phyloP scores from a whole-genome alignment of 2,888 invertebrate genomes.

The Melinaea marsaeus region DNA sequence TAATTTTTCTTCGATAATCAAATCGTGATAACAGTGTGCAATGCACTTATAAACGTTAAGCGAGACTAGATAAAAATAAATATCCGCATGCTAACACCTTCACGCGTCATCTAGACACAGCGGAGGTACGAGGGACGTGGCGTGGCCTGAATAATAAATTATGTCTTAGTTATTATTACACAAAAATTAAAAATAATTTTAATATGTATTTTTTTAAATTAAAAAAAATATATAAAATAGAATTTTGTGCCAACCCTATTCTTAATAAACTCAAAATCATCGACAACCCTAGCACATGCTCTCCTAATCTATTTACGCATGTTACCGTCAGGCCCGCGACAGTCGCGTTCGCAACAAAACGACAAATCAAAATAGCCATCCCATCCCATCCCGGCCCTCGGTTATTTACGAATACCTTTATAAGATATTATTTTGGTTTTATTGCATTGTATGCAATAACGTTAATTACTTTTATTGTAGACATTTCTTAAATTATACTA shows the following conservation, averaged over 20 bases:
- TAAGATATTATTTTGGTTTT: constrained; percentile 11
- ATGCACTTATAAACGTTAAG: constrained; percentile 46
- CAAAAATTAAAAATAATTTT: too few relatives aligned
- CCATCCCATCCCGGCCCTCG: constrained; percentile 33
- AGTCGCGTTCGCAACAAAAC: constrained; percentile 41
- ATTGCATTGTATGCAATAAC: constrained; percentile 2
- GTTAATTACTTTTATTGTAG: too few relatives aligned
- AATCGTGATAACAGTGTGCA: constrained; percentile 39
- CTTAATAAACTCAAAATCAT: background rate
- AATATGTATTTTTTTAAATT: too few relatives aligned
- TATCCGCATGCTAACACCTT: constrained; percentile 57
- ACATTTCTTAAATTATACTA: too few relatives aligned
- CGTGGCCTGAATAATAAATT: too few relatives aligned
- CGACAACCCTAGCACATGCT: constrained; percentile 39
- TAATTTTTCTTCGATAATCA: background rate
- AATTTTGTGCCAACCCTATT: too few relatives aligned
- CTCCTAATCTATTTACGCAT: constrained; percentile 46
- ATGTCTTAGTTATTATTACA: too few relatives aligned
- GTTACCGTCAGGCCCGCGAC: constrained; percentile 33
- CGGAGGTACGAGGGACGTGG: too few relatives aligned
- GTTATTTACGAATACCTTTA: constrained; percentile 20
- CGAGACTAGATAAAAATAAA: constrained; percentile 58
- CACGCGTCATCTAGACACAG: too few relatives aligned
- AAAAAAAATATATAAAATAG: too few relatives aligned
- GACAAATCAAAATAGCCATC: constrained; percentile 47